These are phyloP conservation scores for Remorina albescens DNA, from an alignment of 2,797 vertebrate species.

Conservation along the genomic window DNA sequence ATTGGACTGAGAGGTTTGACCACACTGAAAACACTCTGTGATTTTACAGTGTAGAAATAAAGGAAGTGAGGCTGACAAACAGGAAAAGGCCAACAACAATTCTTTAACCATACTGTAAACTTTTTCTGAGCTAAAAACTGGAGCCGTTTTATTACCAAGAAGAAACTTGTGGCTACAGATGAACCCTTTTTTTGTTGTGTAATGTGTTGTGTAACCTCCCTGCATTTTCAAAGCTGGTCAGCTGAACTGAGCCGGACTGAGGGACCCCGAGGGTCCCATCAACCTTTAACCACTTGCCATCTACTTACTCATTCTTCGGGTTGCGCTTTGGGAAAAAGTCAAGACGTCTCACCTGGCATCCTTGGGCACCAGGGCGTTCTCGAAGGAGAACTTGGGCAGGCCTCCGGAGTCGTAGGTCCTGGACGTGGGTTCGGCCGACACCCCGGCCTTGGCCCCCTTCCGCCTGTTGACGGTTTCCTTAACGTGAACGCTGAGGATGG, in stretches of 20 bases:
- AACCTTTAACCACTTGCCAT: conserved; percentile 12
- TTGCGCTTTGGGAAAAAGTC: not conserved
- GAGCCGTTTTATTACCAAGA: too few species aligned
- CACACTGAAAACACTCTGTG: too few species aligned
- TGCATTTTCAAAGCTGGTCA: not conserved
- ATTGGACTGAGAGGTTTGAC: too few species aligned
- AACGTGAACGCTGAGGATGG: conserved; percentile 79
- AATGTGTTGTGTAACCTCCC: not conserved
- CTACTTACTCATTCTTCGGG: not conserved
- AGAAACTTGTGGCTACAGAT: too few species aligned
- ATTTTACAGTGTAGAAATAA: too few species aligned
- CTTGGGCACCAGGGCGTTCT: conserved; percentile 90
- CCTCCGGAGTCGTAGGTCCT: conserved; percentile 86
- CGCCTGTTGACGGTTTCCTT: conserved; percentile 84
- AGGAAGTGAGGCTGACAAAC: too few species aligned
- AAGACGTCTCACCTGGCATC: conserved; percentile 89
- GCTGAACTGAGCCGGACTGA: not conserved
- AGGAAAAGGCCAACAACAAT: too few species aligned
- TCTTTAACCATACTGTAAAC: too few species aligned
- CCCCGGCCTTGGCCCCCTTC: conserved; percentile 93
- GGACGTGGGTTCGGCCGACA: conserved; percentile 93
- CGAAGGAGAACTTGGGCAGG: conserved; percentile 90
- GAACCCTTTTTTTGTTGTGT: too few species aligned
- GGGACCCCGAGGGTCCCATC: conserved; percentile 9
- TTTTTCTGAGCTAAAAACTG: too few species aligned